phyloP scores from a whole-genome alignment of 2,888 invertebrate species.

The Eupithecia dodoneata region DNA sequence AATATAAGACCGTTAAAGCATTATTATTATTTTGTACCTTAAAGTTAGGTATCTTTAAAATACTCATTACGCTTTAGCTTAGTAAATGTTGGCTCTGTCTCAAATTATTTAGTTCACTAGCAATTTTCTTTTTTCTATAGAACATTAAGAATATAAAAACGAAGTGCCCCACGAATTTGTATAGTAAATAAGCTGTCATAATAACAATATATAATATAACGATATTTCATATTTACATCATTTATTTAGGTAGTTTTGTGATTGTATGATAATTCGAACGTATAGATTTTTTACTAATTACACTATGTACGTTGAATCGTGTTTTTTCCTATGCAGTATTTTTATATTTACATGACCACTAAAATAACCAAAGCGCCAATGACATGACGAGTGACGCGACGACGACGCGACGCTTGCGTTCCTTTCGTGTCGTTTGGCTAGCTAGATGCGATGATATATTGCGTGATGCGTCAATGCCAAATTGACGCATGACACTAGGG shows the following conservation, averaged over 20 bases:
- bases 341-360: conserved; percentile 41
- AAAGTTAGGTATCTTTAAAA: neutral
- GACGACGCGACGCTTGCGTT: too few relatives aligned
- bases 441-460: too few relatives aligned
- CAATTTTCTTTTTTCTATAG: conserved; percentile 47
- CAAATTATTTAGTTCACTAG: conserved; percentile 49
- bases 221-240: conserved; percentile 67
- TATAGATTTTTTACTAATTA: conserved; percentile 64
- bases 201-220: conserved; percentile 47
- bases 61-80: neutral
- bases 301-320: conserved; percentile 47
- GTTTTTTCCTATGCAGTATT: conserved; percentile 8
- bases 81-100: neutral
- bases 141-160: conserved; percentile 47
- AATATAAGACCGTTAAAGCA: neutral
- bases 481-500: too few relatives aligned
- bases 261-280: conserved; percentile 65
- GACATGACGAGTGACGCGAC: too few relatives aligned
- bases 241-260: conserved; percentile 72
- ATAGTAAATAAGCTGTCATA: conserved; percentile 69
- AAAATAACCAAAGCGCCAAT: neutral
- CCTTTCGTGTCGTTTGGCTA: too few relatives aligned
- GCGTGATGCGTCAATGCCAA: too few relatives aligned
- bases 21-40: neutral
- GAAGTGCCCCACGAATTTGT: conserved; percentile 80